Conservation (phyloP, 2,797 vertebrate genomes). For the Oceanodroma leucorhoa region DNA sequence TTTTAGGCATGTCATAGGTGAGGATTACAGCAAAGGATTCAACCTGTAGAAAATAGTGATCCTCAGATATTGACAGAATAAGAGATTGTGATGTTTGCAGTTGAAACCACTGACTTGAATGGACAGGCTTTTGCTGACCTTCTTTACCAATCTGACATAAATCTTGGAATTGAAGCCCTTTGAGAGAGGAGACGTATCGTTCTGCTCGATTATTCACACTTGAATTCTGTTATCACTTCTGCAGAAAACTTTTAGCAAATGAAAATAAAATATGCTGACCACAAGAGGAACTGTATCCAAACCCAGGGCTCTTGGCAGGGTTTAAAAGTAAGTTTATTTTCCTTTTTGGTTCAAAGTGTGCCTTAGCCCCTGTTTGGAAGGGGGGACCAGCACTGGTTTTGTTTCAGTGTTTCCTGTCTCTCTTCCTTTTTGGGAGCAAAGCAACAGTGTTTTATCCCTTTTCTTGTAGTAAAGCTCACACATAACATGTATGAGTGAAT, state of each 20-base stretch:
- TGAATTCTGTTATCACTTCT: neutral
- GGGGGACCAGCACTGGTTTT: neutral
- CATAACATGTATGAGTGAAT: neutral
- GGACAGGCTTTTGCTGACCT: neutral
- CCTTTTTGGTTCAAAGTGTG: neutral
- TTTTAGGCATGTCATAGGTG: neutral
- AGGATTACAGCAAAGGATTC: neutral
- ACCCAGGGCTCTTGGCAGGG: neutral
- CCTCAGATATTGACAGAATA: neutral
- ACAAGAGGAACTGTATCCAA: neutral
- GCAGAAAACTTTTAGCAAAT: neutral
- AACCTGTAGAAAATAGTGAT: neutral
- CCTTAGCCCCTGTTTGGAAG: neutral
- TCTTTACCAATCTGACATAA: neutral
- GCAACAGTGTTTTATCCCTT: neutral
- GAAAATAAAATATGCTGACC: neutral
- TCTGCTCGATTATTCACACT: neutral
- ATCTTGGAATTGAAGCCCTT: neutral
- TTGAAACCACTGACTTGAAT: neutral
- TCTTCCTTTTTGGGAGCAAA: neutral
- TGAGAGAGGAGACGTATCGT: neutral
- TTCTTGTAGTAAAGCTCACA: neutral
- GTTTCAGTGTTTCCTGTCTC: neutral
- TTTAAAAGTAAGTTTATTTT: neutral
- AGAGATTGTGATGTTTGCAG: neutral